A percentile compares a stretch with the other conserved stretches of the same genome.
phyloP scores from a whole-genome alignment of 2,797 vertebrate species.

The Champsocephalus esox region DNA sequence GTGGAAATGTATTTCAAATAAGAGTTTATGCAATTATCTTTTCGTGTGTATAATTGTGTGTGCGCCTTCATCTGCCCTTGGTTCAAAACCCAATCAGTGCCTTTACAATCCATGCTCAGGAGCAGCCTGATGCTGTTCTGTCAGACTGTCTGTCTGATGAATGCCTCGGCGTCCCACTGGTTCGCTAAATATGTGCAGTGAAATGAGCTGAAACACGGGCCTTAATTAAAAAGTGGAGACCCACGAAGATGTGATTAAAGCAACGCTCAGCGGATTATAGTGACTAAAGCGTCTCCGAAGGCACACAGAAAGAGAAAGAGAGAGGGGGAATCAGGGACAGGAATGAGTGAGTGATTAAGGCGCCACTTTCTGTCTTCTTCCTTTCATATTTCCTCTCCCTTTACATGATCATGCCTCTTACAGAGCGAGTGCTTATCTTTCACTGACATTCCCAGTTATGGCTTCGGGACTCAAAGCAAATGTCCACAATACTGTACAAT shows the following conservation, averaged over 20 bases:
- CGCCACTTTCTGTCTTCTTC: slow-evolving; percentile 51
- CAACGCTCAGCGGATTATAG: slow-evolving; percentile 80
- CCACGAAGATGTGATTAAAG: slow-evolving; percentile 85
- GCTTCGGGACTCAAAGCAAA: slow-evolving; percentile 21
- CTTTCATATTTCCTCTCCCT: slow-evolving; percentile 55
- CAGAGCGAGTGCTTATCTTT: slow-evolving; percentile 36
- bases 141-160: slow-evolving; percentile 81
- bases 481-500: slow-evolving; percentile 12
- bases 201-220: slow-evolving; percentile 86
- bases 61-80: slow-evolving; percentile 65
- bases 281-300: slow-evolving; percentile 76
- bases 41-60: slow-evolving; percentile 46
- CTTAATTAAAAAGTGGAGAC: slow-evolving; percentile 86
- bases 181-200: slow-evolving; percentile 86
- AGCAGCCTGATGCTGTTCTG: slow-evolving; percentile 69
- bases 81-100: slow-evolving; percentile 72
- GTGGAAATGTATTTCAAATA: slow-evolving; percentile 41
- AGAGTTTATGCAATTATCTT: slow-evolving; percentile 30
- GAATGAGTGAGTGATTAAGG: slow-evolving; percentile 65
- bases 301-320: slow-evolving; percentile 55
- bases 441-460: slow-evolving; percentile 26
- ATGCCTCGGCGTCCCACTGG: slow-evolving; percentile 77
- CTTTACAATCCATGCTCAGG: slow-evolving; percentile 64
- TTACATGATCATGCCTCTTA: slow-evolving; percentile 19
- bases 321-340: slow-evolving; percentile 46